A percentile compares a stretch with the other conserved stretches of the same genome.
Conservation (phyloP, 2,888 invertebrate genomes). For the Heliconius cydno region DNA sequence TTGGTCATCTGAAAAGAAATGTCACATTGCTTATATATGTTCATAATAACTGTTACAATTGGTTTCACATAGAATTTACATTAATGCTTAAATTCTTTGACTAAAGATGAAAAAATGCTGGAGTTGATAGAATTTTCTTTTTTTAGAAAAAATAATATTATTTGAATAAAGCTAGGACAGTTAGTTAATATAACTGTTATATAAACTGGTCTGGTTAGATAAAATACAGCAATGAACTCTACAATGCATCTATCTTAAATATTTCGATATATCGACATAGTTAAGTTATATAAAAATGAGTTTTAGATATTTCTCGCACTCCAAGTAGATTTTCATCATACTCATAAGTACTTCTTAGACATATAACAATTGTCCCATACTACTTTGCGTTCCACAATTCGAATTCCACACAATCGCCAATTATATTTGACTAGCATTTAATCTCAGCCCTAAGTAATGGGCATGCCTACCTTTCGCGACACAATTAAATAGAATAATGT, state of each 20-base stretch:
- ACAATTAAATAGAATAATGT: too few relatives aligned
- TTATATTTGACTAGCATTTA: neutral
- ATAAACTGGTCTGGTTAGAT: neutral
- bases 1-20: constrained; percentile 53
- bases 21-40: too few relatives aligned
- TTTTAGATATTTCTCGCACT: neutral
- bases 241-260: neutral
- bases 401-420: neutral
- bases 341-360: neutral
- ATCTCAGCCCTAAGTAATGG: neutral
- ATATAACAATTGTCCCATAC: neutral
- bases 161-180: too few relatives aligned
- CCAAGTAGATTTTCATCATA: too few relatives aligned
- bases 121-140: neutral
- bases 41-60: too few relatives aligned
- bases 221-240: neutral
- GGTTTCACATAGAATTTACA: too few relatives aligned
- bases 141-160: neutral
- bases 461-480: too few relatives aligned
- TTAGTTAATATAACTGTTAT: neutral
- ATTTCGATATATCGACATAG: neutral
- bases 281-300: neutral
- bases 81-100: too few relatives aligned
- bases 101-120: too few relatives aligned
- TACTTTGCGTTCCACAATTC: neutral